These are phyloP conservation scores for Vandiemenella viatica DNA, from an alignment of 2,888 invertebrate genomes.

Conservation along the genomic window DNA sequence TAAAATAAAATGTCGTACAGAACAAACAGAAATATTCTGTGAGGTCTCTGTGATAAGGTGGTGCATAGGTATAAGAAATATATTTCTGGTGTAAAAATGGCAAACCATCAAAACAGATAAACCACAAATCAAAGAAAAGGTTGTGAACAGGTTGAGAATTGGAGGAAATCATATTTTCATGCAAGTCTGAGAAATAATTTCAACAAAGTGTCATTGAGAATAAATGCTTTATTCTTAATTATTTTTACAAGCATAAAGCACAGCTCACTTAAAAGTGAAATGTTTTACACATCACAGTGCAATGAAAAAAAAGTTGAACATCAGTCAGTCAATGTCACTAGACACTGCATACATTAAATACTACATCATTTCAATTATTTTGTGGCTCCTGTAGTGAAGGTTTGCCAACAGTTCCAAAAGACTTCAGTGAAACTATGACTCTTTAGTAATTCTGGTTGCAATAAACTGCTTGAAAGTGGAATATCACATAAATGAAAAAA, in stretches of 20 bases:
- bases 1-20: not conserved
- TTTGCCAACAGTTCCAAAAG: slow-evolving; percentile 33
- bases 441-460: too few relatives aligned
- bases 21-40: too few relatives aligned
- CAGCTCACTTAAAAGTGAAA: not conserved
- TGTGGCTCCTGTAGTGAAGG: slow-evolving; percentile 31
- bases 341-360: slow-evolving; percentile 1
- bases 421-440: too few relatives aligned
- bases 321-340: slow-evolving; percentile 5
- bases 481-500: too few relatives aligned
- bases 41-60: not conserved
- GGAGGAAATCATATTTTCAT: too few relatives aligned
- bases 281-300: slow-evolving; percentile 3
- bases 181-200: too few relatives aligned
- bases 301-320: slow-evolving; percentile 6
- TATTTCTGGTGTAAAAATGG: slow-evolving; percentile 23
- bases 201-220: slow-evolving; percentile 7
- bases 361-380: slow-evolving; percentile 2
- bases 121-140: slow-evolving; percentile 8
- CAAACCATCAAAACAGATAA: slow-evolving; percentile 25
- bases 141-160: not conserved
- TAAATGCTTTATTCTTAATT: slow-evolving; percentile 12
- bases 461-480: too few relatives aligned
- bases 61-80: not conserved
- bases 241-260: slow-evolving; percentile 15